Conservation (phyloP, 2,797 vertebrate genomes). For the Anisognathus igniventris region DNA sequence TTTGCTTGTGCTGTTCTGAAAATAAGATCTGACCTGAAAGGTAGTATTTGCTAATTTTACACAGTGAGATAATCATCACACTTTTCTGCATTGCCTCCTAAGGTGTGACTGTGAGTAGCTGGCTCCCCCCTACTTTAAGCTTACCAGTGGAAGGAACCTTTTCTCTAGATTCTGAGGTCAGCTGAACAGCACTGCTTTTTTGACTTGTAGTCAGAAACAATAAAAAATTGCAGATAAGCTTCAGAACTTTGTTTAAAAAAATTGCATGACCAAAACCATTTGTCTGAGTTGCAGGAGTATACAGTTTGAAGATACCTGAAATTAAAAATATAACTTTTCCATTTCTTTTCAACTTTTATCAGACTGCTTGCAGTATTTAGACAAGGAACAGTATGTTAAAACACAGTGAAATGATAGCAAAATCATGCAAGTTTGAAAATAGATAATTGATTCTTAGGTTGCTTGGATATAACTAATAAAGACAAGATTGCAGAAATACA, state of each 20-base stretch:
- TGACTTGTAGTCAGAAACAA: not conserved
- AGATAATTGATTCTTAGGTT: not conserved
- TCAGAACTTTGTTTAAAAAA: not conserved
- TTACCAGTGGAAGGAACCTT: not conserved
- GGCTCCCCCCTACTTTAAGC: not conserved
- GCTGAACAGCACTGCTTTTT: not conserved
- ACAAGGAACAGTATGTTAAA: not conserved
- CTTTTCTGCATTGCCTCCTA: not conserved
- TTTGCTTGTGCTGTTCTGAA: not conserved
- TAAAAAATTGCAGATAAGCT: not conserved
- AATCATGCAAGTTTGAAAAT: not conserved
- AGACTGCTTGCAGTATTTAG: not conserved
- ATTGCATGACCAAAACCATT: not conserved
- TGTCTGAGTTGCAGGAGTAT: not conserved
- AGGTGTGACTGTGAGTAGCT: not conserved
- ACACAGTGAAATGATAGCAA: not conserved
- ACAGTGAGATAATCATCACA: not conserved
- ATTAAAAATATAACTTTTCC: not conserved
- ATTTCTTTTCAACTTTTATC: not conserved
- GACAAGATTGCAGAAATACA: not conserved
- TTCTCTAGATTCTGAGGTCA: not conserved
- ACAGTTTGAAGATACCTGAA: not conserved
- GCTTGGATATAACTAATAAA: not conserved
- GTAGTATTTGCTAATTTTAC: not conserved
- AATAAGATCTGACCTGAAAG: slow-evolving; percentile 7